Evolutionary conservation across 2,888 invertebrate species (phyloP), one percentile per base, ranked within the genome.

Genomic region (Nomada hirtipes): DNA sequence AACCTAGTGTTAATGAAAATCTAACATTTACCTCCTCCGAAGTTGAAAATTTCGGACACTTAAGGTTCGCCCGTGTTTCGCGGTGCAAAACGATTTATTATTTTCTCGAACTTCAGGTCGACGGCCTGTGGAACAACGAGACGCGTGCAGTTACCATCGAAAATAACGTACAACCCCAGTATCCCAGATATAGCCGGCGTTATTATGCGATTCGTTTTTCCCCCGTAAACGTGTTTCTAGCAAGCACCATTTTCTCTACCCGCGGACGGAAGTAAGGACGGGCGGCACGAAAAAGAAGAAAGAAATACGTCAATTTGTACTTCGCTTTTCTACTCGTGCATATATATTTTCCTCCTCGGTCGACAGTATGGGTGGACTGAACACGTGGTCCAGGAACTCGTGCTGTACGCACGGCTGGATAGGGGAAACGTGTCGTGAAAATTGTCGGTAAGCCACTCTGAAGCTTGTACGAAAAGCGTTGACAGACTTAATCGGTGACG

Each of bases 131-230:
- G 79, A 83, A 87, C 87, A 85, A 88, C 85, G 89, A 79, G 64
- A 77, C 76, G 74, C 77, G 47, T 55, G 64, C 72, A 81, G 77
- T 82, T 79, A 82, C 77, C 85, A 79, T 78, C 85, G 87, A 79
- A 87, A 88, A 88, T 89, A 88, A 88, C 89, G 78, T 70, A 74
- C 79, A 71, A 68, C 69, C 69, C 81, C 67, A 3, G 23, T 78
- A 72, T 64, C 70, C 86, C 89, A 77, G 79, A 88, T 88, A 85
- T 88, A 88, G 85, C 89, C 47, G 52, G 44, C 78, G 83, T 89
- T 75, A 88, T 88, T 88, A 89, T 72, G 87, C 87, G 83, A 81
- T 72, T 77, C 83, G 77, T 86, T 86, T 73, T 75, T 61, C 65
- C 59, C 65, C 55, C 20, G 52, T 60, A 57, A 64, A 68, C 65